Conservation (phyloP, 2,888 invertebrate genomes). For the Epistrophe grossulariae region DNA sequence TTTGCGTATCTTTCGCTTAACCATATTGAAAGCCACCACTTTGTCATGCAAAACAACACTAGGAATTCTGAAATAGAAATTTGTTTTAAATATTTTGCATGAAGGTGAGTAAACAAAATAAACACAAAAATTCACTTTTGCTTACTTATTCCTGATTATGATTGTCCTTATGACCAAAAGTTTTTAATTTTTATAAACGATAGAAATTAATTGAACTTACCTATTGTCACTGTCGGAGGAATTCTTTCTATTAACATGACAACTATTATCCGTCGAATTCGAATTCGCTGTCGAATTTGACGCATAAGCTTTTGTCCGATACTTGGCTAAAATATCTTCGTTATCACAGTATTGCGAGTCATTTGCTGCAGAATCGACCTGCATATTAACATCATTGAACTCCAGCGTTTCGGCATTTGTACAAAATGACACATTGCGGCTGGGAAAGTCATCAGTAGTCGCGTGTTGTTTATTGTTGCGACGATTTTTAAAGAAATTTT, state of each 20-base stretch:
- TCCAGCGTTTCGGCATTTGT: slow-evolving; percentile 78
- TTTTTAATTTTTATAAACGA: too few relatives aligned
- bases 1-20: slow-evolving; percentile 93
- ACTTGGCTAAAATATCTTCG: slow-evolving; percentile 97
- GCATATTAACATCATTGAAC: slow-evolving; percentile 55
- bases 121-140: too few relatives aligned
- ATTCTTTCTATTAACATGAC: slow-evolving; percentile 77
- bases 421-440: slow-evolving; percentile 81
- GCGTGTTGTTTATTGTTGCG: slow-evolving; percentile 84
- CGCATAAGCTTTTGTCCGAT: slow-evolving; percentile 88
- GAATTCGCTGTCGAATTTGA: slow-evolving; percentile 85
- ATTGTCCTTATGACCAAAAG: too few relatives aligned
- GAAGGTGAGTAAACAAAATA: background rate
- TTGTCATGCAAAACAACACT: slow-evolving; percentile 79
- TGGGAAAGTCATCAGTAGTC: slow-evolving; percentile 75
- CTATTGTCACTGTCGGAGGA: slow-evolving; percentile 82
- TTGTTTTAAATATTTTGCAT: background rate
- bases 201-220: slow-evolving; percentile 78
- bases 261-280: slow-evolving; percentile 82
- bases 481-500: slow-evolving; percentile 88
- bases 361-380: slow-evolving; percentile 61
- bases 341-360: slow-evolving; percentile 86
- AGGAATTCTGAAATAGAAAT: slow-evolving; percentile 76
- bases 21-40: slow-evolving; percentile 80
- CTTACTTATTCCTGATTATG: too few relatives aligned